Evolutionary conservation across 2,888 invertebrate species (phyloP), one percentile per base, ranked within the genome.

Genomic region (Drosophila vallismaia): DNA sequence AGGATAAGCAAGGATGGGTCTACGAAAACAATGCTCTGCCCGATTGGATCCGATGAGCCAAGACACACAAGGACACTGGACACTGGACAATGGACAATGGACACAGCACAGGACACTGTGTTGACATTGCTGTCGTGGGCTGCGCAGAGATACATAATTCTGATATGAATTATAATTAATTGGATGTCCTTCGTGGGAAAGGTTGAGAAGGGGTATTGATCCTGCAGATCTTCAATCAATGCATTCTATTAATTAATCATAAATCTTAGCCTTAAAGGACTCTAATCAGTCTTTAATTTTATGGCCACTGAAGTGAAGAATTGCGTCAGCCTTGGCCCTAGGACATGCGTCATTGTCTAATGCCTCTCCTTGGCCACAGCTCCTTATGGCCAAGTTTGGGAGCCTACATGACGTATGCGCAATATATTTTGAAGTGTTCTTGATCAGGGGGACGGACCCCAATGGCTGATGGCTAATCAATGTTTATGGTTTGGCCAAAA

Each of bases 391-490:
- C 31, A 57, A 64, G 42, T 66, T 48, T 50, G 50, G 55, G 57
- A 57, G 49, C 46, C 52, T 6, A 66, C 73, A 77, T 78, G 78
- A 78, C 76, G 79, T 84, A 76, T 84, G 57, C 71, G 71, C 60
- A 67, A 76, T 78, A 45, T 52, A 52, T 54, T 57, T 63, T 64
- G 60, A 74, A 78, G 72, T 72, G 79, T 50, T 33, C 42, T n/a
- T n/a, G n/a, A n/a, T n/a, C n/a, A n/a, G n/a, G n/a, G n/a, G n/a
- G n/a, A n/a, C n/a, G n/a, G n/a, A n/a, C n/a, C n/a, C n/a, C n/a
- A n/a, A n/a, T n/a, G n/a, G n/a, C 69, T 63, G 66, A 80, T 84
- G 66, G 82, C 74, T 84, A 85, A 85, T 81, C 79, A 82, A 82
- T 79, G 79, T 71, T 79, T 75, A 82, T 77, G 69, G 68, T 54